phyloP scores from a whole-genome alignment of 2,113 vertebrate genomes.

The Oenanthe oenanthe region DNA sequence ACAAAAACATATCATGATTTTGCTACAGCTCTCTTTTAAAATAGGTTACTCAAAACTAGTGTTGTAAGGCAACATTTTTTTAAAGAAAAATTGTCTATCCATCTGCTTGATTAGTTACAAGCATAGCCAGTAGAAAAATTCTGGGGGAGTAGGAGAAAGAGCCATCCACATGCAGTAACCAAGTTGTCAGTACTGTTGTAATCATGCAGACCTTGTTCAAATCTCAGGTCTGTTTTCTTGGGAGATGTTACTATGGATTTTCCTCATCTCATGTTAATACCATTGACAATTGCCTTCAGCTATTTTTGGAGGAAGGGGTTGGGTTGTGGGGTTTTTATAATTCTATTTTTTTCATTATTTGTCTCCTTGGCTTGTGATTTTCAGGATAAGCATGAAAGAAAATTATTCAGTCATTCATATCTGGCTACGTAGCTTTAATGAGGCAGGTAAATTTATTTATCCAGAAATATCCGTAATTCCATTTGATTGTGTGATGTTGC shows the following conservation, averaged over 20 bases:
- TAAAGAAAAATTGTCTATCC: background rate
- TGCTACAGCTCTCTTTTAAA: background rate
- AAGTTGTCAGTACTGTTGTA: background rate
- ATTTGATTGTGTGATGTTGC: background rate
- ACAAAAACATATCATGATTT: background rate
- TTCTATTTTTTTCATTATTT: background rate
- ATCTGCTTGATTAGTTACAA: background rate
- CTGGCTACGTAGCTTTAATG: background rate
- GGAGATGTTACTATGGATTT: background rate
- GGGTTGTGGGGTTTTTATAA: fast-evolving
- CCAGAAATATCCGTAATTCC: background rate
- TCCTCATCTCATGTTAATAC: background rate
- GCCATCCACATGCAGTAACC: background rate
- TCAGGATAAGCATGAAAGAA: background rate
- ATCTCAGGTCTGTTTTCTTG: background rate
- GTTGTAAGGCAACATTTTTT: background rate
- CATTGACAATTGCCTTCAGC: background rate
- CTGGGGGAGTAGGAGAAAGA: background rate
- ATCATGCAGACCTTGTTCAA: background rate
- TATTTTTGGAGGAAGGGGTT: background rate
- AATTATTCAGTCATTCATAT: background rate
- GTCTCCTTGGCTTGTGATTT: background rate
- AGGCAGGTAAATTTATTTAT: background rate
- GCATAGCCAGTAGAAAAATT: background rate
- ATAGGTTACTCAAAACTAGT: background rate